Percentiles rank a stretch among this genome's conserved stretches.
Conservation (phyloP, 2,797 vertebrate species). For the Sebastolobus altivelis region DNA sequence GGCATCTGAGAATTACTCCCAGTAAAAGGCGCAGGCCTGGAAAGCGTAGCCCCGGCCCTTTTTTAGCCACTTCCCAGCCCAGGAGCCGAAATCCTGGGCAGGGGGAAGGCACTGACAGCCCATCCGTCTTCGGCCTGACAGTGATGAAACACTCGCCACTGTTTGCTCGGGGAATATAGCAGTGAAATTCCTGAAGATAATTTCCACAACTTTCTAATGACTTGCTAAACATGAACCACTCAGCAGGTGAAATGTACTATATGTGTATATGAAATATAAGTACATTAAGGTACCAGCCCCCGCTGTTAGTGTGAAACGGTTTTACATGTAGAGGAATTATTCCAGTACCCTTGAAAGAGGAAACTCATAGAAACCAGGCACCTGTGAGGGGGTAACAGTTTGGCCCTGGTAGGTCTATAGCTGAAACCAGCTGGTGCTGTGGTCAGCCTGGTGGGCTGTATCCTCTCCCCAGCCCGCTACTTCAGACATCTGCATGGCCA, state of each 20-base stretch:
- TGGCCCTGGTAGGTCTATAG: conserved; percentile 61
- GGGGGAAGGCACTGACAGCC: conserved; percentile 81
- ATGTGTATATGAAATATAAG: conserved; percentile 18
- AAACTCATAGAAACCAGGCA: conserved; percentile 66
- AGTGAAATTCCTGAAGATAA: conserved; percentile 80
- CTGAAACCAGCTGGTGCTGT: conserved; percentile 79
- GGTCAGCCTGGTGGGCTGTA: conserved; percentile 74
- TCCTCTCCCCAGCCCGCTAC: conserved; percentile 63
- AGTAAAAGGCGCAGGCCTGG: conserved; percentile 82
- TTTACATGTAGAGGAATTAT: conserved; percentile 26
- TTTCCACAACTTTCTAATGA: conserved; percentile 72
- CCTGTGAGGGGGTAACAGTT: conserved; percentile 68
- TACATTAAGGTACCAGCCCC: not conserved
- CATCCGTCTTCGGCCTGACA: conserved; percentile 90
- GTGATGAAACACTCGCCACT: conserved; percentile 83
- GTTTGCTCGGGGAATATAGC: conserved; percentile 81
- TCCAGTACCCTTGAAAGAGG: conserved; percentile 66
- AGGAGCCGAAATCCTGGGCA: conserved; percentile 83
- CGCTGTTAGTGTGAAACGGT: conserved; percentile 21
- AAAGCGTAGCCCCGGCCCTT: conserved; percentile 82
- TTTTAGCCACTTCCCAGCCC: conserved; percentile 87
- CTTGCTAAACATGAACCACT: conserved; percentile 55
- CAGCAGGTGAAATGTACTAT: conserved; percentile 29
- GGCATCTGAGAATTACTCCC: conserved; percentile 92
- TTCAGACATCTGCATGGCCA: conserved; percentile 70